Conservation (phyloP, 2,113 vertebrate genomes). For the Poeciliopsis retropinna region DNA sequence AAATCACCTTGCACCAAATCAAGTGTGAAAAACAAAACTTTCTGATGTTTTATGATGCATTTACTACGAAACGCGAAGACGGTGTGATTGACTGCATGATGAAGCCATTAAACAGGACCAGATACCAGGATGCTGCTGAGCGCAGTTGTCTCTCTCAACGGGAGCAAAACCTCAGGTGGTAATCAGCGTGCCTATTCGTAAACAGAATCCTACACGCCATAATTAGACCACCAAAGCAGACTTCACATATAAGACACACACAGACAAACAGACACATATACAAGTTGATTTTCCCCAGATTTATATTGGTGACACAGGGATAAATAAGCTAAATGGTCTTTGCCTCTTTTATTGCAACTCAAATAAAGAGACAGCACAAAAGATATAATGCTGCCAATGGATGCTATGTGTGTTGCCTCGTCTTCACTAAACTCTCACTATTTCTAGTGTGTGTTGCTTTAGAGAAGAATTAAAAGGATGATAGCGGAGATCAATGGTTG, state of each 20-base stretch:
- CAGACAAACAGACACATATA: neutral
- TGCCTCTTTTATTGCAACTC: neutral
- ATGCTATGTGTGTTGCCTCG: neutral
- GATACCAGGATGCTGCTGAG: slow-evolving; percentile 53
- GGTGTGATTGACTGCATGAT: slow-evolving; percentile 62
- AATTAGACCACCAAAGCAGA: slow-evolving; percentile 45
- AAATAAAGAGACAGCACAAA: neutral
- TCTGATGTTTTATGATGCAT: slow-evolving; percentile 39
- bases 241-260: slow-evolving; percentile 14
- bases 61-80: slow-evolving; percentile 41
- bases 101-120: slow-evolving; percentile 66
- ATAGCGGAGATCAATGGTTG: neutral
- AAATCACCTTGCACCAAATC: neutral
- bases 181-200: slow-evolving; percentile 65
- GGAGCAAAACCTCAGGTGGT: slow-evolving; percentile 65
- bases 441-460: neutral
- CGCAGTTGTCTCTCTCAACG: slow-evolving; percentile 58
- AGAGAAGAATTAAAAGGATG: neutral
- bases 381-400: neutral
- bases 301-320: slow-evolving; percentile 3
- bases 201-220: slow-evolving; percentile 64
- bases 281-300: neutral
- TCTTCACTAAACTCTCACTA: neutral
- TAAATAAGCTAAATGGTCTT: neutral
- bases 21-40: slow-evolving; percentile 24